Conservation (phyloP, 2,113 vertebrate genomes). For the Chaetura pelagica region DNA sequence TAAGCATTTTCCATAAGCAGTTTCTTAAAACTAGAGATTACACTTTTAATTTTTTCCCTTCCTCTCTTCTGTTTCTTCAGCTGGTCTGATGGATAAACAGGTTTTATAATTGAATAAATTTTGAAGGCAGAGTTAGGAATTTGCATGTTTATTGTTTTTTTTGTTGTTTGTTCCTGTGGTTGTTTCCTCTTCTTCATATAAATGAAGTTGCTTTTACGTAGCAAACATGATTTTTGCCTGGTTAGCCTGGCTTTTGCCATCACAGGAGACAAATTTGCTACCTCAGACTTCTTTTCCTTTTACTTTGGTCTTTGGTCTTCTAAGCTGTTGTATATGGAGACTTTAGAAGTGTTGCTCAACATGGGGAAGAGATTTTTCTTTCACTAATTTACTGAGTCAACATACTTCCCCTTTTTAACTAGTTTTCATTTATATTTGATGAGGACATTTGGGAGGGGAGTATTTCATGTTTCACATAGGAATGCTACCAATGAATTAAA, state of each 20-base stretch:
- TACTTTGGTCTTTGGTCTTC: not conserved
- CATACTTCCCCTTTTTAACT: not conserved
- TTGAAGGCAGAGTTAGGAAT: constrained; percentile 38
- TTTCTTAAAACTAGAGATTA: constrained; percentile 38
- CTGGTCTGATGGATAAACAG: constrained; percentile 32
- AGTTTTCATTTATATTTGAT: not conserved
- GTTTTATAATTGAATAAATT: constrained; percentile 40
- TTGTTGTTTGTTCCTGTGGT: constrained; percentile 18
- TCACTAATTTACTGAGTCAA: not conserved
- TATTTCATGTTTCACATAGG: not conserved
- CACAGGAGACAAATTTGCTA: not conserved
- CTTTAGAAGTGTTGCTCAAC: not conserved
- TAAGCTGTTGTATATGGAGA: not conserved
- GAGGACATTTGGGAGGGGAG: not conserved
- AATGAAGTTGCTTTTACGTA: not conserved
- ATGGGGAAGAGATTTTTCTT: not conserved
- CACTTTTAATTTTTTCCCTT: not conserved
- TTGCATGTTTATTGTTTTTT: constrained; percentile 70
- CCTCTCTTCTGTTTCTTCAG: constrained; percentile 5
- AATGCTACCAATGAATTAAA: not conserved
- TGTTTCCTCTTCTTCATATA: constrained; percentile 32
- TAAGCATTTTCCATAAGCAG: not conserved
- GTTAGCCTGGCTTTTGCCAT: not conserved
- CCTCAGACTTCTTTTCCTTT: not conserved
- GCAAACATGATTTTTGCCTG: not conserved